A percentile compares a stretch with the other conserved stretches of the same genome.
Evolutionary conservation across 1,140 invertebrate species (phyloP).

Genomic region (Proctacanthus coquilletti): DNA sequence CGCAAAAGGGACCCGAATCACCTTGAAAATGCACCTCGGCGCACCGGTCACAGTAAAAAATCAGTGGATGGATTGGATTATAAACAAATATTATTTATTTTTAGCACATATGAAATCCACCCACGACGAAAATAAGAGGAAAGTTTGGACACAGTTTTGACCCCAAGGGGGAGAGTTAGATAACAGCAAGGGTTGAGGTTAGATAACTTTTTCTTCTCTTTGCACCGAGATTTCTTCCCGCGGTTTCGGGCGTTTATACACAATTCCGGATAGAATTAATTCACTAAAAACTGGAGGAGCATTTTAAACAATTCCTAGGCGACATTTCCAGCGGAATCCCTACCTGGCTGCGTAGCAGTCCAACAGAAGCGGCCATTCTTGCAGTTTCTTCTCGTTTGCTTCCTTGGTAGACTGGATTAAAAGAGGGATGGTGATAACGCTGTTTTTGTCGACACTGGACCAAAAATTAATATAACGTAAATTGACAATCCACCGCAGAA

Average conservation of each 20-base stretch:
- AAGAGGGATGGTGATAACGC: not conserved
- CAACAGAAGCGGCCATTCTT: constrained; percentile 7
- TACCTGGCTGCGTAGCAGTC: constrained; percentile 8
- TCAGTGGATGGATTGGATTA: too few relatives aligned
- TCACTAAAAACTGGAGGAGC: not conserved
- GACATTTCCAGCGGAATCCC: constrained; percentile 1
- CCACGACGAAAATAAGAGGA: too few relatives aligned
- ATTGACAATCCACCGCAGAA: constrained; percentile 12
- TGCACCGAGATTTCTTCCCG: not conserved
- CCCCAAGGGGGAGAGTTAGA: constrained; percentile 4
- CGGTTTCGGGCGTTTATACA: not conserved
- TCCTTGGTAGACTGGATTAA: constrained; percentile 1
- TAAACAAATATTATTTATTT: too few relatives aligned
- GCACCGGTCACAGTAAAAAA: too few relatives aligned
- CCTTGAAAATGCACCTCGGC: too few relatives aligned
- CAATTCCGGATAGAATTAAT: not conserved
- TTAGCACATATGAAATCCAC: too few relatives aligned
- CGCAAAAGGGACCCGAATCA: too few relatives aligned
- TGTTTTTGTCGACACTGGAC: constrained; percentile 9
- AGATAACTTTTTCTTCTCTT: too few relatives aligned
- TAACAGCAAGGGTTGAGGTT: constrained; percentile 8
- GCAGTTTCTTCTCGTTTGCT: constrained; percentile 1
- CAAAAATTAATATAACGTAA: constrained; percentile 10
- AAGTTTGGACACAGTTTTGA: too few relatives aligned
- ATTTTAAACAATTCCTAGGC: constrained; percentile 4